Evolutionary conservation across 2,113 vertebrate species (phyloP).

Genomic region (Equus przewalskii): DNA sequence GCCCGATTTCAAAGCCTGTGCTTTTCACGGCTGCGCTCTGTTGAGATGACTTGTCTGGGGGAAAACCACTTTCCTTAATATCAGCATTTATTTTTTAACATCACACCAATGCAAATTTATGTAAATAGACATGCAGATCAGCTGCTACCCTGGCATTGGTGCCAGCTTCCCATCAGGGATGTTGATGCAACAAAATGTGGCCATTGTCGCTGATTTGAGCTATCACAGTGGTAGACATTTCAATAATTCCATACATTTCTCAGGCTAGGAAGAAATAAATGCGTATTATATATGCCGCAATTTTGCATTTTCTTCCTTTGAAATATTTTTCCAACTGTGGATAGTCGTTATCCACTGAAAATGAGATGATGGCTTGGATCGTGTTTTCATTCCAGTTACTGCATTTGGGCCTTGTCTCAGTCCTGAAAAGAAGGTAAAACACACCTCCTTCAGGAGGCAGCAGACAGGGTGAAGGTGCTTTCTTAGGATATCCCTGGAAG

Average conservation of each 20-base stretch:
- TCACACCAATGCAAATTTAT: slow-evolving; percentile 86
- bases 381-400: neutral
- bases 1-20: neutral
- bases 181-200: slow-evolving; percentile 72
- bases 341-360: neutral
- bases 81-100: slow-evolving; percentile 78
- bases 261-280: slow-evolving; percentile 50
- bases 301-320: neutral
- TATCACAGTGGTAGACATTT: slow-evolving; percentile 67
- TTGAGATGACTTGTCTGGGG: slow-evolving; percentile 27
- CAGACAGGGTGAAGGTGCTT: neutral
- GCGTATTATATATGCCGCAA: neutral
- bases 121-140: slow-evolving; percentile 83
- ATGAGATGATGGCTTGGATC: neutral
- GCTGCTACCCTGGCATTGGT: slow-evolving; percentile 71
- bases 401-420: neutral
- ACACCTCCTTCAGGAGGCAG: neutral
- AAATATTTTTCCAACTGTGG: neutral
- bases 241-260: slow-evolving; percentile 71
- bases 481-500: neutral
- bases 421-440: neutral
- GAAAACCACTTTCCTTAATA: slow-evolving; percentile 63
- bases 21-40: neutral
- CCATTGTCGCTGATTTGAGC: slow-evolving; percentile 75
- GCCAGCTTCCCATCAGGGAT: slow-evolving; percentile 73